Evolutionary conservation across 2,888 invertebrate genomes (phyloP).

Genomic region (Ormyrus pomaceus): DNA sequence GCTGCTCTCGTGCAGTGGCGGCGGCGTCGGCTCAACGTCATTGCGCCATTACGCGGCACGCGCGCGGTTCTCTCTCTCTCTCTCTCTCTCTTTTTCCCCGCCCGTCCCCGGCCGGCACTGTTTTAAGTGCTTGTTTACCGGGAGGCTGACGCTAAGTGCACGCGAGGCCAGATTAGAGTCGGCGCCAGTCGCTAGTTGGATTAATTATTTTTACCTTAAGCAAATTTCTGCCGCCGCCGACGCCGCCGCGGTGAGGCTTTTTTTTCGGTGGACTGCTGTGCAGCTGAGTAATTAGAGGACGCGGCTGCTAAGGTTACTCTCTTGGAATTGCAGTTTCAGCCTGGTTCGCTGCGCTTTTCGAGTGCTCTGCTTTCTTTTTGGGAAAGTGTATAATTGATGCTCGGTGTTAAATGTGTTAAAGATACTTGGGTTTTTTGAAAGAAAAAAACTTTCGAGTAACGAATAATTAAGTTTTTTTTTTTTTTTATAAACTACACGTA

Average conservation of each 20-base stretch:
- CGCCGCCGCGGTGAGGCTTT: neutral
- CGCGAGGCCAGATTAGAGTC: neutral
- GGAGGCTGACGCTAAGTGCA: constrained; percentile 2
- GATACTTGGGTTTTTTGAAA: too few species aligned
- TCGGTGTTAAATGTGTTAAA: too few species aligned
- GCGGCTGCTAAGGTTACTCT: neutral
- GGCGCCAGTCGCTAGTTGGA: constrained; percentile 2
- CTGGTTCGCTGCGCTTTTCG: neutral
- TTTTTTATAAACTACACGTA: too few species aligned
- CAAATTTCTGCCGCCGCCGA: neutral
- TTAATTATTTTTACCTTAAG: constrained; percentile 37
- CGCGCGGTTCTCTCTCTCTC: neutral
- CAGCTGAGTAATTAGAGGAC: neutral
- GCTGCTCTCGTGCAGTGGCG: too few species aligned
- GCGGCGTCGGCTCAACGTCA: constrained; percentile 26
- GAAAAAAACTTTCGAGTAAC: too few species aligned
- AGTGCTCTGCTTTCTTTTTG: too few species aligned
- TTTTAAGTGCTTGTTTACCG: constrained; percentile 45
- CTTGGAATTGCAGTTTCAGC: too few species aligned
- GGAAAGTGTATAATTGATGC: too few species aligned
- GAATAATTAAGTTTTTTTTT: too few species aligned
- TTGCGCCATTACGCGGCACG: neutral
- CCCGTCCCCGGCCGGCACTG: neutral
- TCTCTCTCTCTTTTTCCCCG: neutral
- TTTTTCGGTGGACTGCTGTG: neutral